phyloP scores from a whole-genome alignment of 2,888 invertebrate species.

The Archips xylosteana region DNA sequence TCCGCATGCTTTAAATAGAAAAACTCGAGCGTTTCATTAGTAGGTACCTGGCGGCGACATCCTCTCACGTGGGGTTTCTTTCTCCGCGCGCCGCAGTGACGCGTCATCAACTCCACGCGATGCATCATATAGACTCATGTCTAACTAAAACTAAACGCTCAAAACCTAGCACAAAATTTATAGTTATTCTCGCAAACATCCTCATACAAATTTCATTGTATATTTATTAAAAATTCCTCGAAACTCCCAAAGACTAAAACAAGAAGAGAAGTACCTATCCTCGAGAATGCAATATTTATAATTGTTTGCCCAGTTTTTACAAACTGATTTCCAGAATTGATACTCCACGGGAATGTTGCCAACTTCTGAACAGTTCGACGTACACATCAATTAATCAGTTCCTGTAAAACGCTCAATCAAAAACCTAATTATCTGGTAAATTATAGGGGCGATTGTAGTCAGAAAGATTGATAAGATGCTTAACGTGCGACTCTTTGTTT shows the following conservation, averaged over 20 bases:
- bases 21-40: constrained; percentile 17
- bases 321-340: constrained; percentile 15
- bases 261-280: background rate
- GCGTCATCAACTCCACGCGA: background rate
- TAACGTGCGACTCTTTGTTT: constrained; percentile 18
- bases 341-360: constrained; percentile 26
- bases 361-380: constrained; percentile 14
- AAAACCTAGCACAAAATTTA: too few relatives aligned
- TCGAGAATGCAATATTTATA: constrained; percentile 15
- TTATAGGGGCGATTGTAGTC: constrained; percentile 20
- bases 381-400: constrained; percentile 20
- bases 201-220: too few relatives aligned
- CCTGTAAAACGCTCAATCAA: constrained; percentile 29
- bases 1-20: constrained; percentile 19
- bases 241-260: too few relatives aligned
- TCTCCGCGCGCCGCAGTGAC: constrained; percentile 10
- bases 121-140: background rate
- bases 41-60: constrained; percentile 13
- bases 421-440: constrained; percentile 25
- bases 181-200: too few relatives aligned
- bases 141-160: background rate
- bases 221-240: too few relatives aligned
- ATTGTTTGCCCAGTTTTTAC: constrained; percentile 15
- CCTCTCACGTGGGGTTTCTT: constrained; percentile 20
- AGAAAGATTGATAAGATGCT: constrained; percentile 11